Percentiles rank a stretch among this genome's conserved stretches.
phyloP scores from a whole-genome alignment of 2,797 vertebrate genomes.

The Sebastiscus tertius region DNA sequence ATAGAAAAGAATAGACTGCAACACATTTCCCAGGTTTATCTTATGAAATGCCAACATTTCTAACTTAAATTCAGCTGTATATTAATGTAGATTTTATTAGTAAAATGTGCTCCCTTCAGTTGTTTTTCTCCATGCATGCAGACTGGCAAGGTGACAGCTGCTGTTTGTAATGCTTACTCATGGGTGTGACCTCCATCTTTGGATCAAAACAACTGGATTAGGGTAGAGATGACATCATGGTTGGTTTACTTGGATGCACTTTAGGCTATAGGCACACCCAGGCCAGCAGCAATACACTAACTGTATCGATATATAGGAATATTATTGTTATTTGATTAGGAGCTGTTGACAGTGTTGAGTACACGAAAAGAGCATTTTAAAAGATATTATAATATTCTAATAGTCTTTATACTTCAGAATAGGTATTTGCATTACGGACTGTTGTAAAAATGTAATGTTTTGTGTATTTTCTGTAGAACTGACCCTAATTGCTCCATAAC shows the following conservation, averaged over 20 bases:
- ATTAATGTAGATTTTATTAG: neutral
- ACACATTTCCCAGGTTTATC: neutral
- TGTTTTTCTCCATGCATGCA: conserved; percentile 1
- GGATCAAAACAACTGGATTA: conserved; percentile 66
- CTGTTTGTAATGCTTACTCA: conserved; percentile 48
- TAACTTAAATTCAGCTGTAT: neutral
- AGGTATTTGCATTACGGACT: neutral
- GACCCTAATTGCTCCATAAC: conserved; percentile 1
- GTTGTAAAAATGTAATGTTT: neutral
- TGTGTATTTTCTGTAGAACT: neutral
- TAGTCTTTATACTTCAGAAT: neutral
- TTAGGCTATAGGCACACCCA: neutral
- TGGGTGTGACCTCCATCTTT: conserved; percentile 62
- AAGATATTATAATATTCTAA: neutral
- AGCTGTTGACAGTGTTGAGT: neutral
- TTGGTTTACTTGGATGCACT: neutral
- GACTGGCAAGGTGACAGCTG: neutral
- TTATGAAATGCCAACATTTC: neutral
- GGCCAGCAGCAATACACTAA: neutral
- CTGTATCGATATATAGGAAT: neutral
- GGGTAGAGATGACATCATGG: conserved; percentile 32
- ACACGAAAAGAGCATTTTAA: neutral
- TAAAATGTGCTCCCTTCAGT: neutral
- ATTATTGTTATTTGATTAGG: neutral
- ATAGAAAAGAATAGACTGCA: neutral